phyloP scores from a whole-genome alignment of 2,888 invertebrate genomes.

The Chrysolina oricalcia region DNA sequence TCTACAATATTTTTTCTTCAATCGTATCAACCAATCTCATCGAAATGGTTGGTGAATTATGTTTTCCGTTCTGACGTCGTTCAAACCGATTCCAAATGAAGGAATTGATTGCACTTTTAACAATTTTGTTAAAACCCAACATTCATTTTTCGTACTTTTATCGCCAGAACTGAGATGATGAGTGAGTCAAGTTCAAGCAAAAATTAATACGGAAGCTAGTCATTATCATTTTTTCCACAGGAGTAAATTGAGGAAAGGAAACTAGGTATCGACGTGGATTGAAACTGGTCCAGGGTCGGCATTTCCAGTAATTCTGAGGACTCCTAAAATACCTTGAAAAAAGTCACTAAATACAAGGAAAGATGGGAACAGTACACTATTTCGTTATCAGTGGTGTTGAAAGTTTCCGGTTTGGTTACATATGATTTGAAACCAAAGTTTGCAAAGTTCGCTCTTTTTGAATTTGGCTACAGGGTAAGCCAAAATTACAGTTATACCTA shows the following conservation, averaged over 20 bases:
- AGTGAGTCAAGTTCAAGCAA: conserved; percentile 40
- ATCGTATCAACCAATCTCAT: neutral
- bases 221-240: conserved; percentile 7
- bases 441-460: no score
- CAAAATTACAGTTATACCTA: no score
- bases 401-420: no score
- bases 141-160: neutral
- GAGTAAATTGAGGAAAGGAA: neutral
- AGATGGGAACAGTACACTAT: no score
- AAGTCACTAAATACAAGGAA: no score
- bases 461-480: no score
- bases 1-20: neutral
- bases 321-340: no score
- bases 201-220: conserved; percentile 37
- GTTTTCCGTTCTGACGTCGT: neutral
- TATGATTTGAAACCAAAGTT: no score
- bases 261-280: neutral
- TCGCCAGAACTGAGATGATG: neutral
- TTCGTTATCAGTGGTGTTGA: no score
- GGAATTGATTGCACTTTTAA: neutral
- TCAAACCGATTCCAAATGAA: neutral
- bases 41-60: neutral
- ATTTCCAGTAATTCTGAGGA: no score
- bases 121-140: neutral
- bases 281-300: no score